Evolutionary conservation across 1,140 invertebrate genomes (phyloP).

Genomic region (Globodera ellingtonae): DNA sequence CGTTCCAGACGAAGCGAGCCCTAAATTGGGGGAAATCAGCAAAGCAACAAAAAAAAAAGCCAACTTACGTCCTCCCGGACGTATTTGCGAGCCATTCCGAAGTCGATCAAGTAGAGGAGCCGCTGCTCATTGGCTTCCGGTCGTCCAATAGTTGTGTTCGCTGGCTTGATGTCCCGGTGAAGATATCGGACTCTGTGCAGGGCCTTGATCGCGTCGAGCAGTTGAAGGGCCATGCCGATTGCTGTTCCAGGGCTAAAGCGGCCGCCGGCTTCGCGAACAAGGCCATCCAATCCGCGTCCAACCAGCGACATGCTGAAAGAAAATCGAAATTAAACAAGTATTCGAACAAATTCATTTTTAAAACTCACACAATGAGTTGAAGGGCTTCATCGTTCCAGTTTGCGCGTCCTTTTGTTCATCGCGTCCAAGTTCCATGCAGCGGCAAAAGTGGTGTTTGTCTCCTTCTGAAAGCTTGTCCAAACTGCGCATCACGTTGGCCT

Average conservation of each 20-base stretch:
- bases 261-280: neutral
- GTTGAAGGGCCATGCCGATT: neutral
- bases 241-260: neutral
- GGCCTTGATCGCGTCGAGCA: neutral
- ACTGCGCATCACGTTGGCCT: neutral
- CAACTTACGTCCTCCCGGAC: neutral
- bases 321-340: too few relatives aligned
- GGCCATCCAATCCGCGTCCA: too few relatives aligned
- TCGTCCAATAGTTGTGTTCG: neutral
- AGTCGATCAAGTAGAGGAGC: slow-evolving; percentile 9
- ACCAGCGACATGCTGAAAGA: too few relatives aligned
- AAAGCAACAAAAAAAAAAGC: neutral
- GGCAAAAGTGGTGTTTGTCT: neutral
- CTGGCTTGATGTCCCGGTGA: slow-evolving; percentile 20
- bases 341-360: too few relatives aligned
- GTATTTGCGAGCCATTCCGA: slow-evolving; percentile 14
- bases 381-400: neutral
- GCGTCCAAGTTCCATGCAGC: neutral
- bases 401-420: neutral
- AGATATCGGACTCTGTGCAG: neutral
- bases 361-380: slow-evolving; percentile 15
- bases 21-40: neutral
- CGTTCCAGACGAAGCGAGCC: slow-evolving; percentile 14
- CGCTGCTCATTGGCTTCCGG: neutral
- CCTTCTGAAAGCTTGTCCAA: neutral